Base-by-base conservation (phyloP, 1,140 invertebrate genomes). In the Stenopsyche tienmushanensis region DNA sequence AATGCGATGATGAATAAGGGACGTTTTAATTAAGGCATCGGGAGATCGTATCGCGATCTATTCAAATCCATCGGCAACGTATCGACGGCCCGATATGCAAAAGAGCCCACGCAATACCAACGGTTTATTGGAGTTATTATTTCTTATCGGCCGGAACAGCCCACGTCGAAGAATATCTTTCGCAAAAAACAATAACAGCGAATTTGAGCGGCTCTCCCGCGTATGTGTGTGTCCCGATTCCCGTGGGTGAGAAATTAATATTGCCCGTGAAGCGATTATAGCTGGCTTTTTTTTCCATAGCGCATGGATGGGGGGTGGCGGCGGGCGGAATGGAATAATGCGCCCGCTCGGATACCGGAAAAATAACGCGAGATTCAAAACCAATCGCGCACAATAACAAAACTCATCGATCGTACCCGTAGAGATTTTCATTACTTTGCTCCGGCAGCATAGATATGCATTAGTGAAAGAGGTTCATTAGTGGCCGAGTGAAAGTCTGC, bases 121-220 rank as follows among this genome's bases (percentile, higher is more conserved):
- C 54, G 54, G 54, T 57, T 57, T 57, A 57, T 57, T 42, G 34
- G 34, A 57, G 54, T 18, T 39, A 29, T 29, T 54, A 42, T 23
- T 41, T 42, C 39, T 17, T 57, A 57, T 57, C 54, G 54, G 54
- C 8, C 39, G 50, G 23, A 57, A n/a, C 54, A 39, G 24, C 54
- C 54, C 39, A 57, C 54, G 29, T 21, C 29, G 29, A 13, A 34
- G 29, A 34, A 34, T 34, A 34, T 34, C 29, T 13, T 34, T 13
- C 5, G 29, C 5, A 34, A 34, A 13, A 34, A 34, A 34, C 29
- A 34, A 34, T 34, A 34, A 34, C 29, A 13, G 29, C 5, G 29
- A 13, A 34, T 34, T 34, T 34, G 29, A 5, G 5, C 29, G 5
- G 29, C 29, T 34, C 29, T 34, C 29, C 5, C 5, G 29, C 29